Base-by-base conservation (phyloP, 2,113 vertebrate genomes). In the Ceratotherium simum region DNA sequence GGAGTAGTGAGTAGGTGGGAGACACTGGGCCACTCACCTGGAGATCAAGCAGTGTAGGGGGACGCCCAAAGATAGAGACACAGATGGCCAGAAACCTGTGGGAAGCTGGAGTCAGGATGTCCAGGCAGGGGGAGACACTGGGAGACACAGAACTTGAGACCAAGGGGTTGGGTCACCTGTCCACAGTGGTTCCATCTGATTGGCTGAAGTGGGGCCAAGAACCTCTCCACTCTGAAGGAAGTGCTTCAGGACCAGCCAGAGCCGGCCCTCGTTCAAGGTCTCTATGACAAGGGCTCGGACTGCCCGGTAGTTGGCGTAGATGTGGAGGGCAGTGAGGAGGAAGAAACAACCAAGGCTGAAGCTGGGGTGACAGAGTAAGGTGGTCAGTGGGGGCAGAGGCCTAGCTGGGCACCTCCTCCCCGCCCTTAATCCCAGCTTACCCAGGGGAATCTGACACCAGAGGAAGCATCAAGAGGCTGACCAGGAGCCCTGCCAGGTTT, bases 241-340 rank as follows among this genome's bases (percentile, higher is more conserved):
- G 36, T 98, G 98, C 65, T 93, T 98, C 64, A 99, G 95, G n/a
- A 99, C 97, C 17, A 99, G 98, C 1, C 98, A 97, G 46, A 99
- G 99, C 8, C 99, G 99, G 1, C 98, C 99, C 82, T 99, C 99
- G 0, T 99, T 99, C n/a, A 99, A 98, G 4, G 99, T 99, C 96
- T 99, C 99, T 99, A 99, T 99, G 97, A 99, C 99, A 17, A 99
- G 99, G 0, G 99, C 99, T 27, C 99, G 98, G 64, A 99, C 99
- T 0, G 99, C 99, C 79, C 99, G 99, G 98, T 99, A 99, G 98
- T 99, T 99, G 97, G 99, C 99, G 3, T 99, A 99, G 80, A 99
- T 99, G 96, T 99, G 99, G 51, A 99, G 98, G 58, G 96, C 2
- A 3, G 99, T 99, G 98, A 99, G 99, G 97, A 99, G 96, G 96